Base-by-base conservation (phyloP, 2,797 vertebrate genomes). In the Pangasius larnaudii region DNA sequence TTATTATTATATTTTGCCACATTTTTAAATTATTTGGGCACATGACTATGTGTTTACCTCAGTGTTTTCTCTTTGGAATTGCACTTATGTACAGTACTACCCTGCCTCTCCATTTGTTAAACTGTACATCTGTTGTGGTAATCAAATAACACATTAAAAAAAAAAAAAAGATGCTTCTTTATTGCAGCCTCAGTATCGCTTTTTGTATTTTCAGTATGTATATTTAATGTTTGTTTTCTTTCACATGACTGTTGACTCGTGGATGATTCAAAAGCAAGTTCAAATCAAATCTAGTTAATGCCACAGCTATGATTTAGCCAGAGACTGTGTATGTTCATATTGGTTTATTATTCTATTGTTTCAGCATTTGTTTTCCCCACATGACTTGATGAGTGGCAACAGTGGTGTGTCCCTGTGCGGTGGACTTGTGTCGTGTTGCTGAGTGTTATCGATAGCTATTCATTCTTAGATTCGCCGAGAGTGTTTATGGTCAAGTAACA, bases 21-120 rank as follows among this genome's bases (percentile, higher is more conserved):
- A 84, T 91, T 88, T 88, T 83, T 85, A 49, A 87, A 89, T 84
- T 75, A 86, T 89, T 71, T 86, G 81, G 87, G 85, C 88, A 86
- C 86, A 90, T 89, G 67, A 89, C 80, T 90, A 42, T 92, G 84
- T 86, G 84, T 92, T 92, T 91, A 91, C 90, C 91, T 92, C 90
- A 91, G 84, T 92, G 87, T 92, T 88, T 86, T 90, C 85, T 86
- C 75, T 90, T 83, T 87, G 56, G 84, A 88, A 74, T 90, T 91
- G 89, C 88, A 91, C 90, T 90, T 88, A 82, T 85, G 89, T 87
- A 89, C 85, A 88, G 75, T 71, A 80, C 59, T 49, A 79, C 75
- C 87, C 87, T 89, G 91, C 87, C 87, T 91, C 89, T 88, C 51
- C 67, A 61, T 90, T 85, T 79, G 85, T 87, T 87, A 71, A 86